These are phyloP conservation scores for Cheilosia grossa DNA, from an alignment of 2,888 invertebrate genomes.

Conservation along the genomic window DNA sequence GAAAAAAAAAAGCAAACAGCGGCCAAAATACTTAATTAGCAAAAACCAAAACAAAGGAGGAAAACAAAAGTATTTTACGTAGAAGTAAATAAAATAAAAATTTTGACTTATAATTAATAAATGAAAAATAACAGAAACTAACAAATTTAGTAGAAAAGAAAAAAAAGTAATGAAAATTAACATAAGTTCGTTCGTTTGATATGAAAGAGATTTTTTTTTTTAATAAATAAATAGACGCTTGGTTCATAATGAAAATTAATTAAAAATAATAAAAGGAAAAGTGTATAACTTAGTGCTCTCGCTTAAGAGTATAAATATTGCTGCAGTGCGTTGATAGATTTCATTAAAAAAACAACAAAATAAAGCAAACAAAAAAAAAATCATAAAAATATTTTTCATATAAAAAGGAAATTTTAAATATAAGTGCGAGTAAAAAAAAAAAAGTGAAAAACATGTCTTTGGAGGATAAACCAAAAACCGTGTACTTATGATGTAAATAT, in stretches of 20 bases:
- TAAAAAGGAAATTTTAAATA: conserved; percentile 40
- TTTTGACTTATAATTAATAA: conserved; percentile 28
- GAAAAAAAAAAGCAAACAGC: conserved; percentile 56
- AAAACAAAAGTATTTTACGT: conserved; percentile 45
- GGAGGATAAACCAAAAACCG: conserved; percentile 61
- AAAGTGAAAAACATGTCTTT: conserved; percentile 46
- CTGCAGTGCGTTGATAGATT: conserved; percentile 68
- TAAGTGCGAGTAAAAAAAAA: conserved; percentile 24
- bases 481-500: conserved; percentile 77
- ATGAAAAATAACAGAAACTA: conserved; percentile 42
- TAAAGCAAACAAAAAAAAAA: conserved; percentile 69
- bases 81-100: conserved; percentile 43
- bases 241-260: conserved; percentile 24
- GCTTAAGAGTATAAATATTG: conserved; percentile 61
- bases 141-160: conserved; percentile 53
- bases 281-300: conserved; percentile 66
- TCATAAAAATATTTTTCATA: conserved; percentile 73
- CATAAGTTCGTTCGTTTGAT: conserved; percentile 54
- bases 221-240: conserved; percentile 58
- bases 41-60: conserved; percentile 26
- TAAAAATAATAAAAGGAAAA: conserved; percentile 33
- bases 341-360: conserved; percentile 47
- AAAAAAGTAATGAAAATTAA: conserved; percentile 16
- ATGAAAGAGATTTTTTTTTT: conserved; percentile 37
- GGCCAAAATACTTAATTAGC: conserved; percentile 66